phyloP scores from a whole-genome alignment of 2,888 invertebrate genomes.

The Morpho achilles region DNA sequence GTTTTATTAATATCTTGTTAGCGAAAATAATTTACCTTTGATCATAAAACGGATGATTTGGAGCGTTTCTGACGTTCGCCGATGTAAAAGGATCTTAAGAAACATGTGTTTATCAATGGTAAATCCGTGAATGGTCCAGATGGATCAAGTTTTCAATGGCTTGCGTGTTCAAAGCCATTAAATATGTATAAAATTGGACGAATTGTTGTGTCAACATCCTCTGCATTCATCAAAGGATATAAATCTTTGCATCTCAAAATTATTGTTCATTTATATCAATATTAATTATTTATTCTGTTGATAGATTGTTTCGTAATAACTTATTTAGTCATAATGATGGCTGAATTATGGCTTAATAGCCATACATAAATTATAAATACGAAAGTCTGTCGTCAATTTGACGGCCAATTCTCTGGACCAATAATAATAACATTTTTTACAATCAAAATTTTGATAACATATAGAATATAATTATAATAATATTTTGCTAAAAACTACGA shows the following conservation, averaged over 20 bases:
- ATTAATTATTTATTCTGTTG: conserved; percentile 16
- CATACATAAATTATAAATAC: no score
- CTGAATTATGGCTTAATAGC: no score
- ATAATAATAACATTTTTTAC: no score
- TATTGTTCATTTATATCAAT: conserved; percentile 7
- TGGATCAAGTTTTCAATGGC: conserved; percentile 31
- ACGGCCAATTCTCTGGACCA: no score
- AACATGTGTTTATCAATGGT: conserved; percentile 30
- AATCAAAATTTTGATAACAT: no score
- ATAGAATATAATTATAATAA: no score
- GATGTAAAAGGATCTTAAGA: conserved; percentile 1
- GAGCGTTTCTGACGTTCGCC: background rate
- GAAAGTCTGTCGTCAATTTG: no score
- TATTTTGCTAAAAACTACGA: no score
- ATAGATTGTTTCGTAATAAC: conserved; percentile 5
- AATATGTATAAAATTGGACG: conserved; percentile 14
- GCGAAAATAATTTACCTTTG: no score
- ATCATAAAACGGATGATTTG: conserved; percentile 3
- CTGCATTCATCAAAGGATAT: conserved; percentile 17
- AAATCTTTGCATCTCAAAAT: conserved; percentile 19
- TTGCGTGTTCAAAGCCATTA: conserved; percentile 37
- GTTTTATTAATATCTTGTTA: background rate
- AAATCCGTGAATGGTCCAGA: conserved; percentile 36
- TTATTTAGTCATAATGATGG: no score
- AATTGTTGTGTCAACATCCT: conserved; percentile 26